Conservation (phyloP, 2,113 vertebrate genomes). For the Glaucidium brasilianum region DNA sequence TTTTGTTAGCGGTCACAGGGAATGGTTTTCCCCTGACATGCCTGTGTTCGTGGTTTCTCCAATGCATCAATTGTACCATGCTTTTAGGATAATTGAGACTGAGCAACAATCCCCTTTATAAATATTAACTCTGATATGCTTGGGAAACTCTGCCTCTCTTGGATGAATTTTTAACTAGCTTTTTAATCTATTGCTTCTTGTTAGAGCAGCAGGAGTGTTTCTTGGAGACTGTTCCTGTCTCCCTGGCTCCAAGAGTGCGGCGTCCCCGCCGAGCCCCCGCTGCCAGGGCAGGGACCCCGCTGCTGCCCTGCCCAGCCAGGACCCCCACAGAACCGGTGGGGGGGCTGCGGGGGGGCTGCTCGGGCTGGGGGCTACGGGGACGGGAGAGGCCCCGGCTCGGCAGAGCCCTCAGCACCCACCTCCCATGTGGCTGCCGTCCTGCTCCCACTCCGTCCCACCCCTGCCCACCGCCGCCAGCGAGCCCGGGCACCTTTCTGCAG, state of each 20-base stretch:
- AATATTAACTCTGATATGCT: constrained; percentile 79
- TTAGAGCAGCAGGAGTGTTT: constrained; percentile 38
- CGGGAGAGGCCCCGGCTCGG: neutral
- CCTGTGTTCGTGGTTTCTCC: neutral
- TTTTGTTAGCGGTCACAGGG: constrained; percentile 19
- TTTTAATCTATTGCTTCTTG: constrained; percentile 60
- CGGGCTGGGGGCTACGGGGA: fast-evolving
- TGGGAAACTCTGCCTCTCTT: constrained; percentile 65
- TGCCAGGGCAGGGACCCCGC: fast-evolving
- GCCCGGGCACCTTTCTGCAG: too few species aligned
- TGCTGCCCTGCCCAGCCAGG: neutral
- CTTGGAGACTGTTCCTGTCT: neutral
- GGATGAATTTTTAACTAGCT: constrained; percentile 77
- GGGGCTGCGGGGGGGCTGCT: neutral
- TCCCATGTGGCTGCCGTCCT: too few species aligned
- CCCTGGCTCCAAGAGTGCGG: neutral
- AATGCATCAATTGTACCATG: constrained; percentile 28
- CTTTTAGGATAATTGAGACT: constrained; percentile 71
- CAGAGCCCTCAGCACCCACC: neutral
- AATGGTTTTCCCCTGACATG: constrained; percentile 3
- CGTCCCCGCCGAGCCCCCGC: fast-evolving
- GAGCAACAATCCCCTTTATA: constrained; percentile 71
- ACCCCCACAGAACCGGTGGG: fast-evolving
- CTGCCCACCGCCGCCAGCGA: too few species aligned
- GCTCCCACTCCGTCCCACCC: too few species aligned